Evolutionary conservation across 2,888 invertebrate genomes (phyloP).

Genomic region (Xiphydria camelus): DNA sequence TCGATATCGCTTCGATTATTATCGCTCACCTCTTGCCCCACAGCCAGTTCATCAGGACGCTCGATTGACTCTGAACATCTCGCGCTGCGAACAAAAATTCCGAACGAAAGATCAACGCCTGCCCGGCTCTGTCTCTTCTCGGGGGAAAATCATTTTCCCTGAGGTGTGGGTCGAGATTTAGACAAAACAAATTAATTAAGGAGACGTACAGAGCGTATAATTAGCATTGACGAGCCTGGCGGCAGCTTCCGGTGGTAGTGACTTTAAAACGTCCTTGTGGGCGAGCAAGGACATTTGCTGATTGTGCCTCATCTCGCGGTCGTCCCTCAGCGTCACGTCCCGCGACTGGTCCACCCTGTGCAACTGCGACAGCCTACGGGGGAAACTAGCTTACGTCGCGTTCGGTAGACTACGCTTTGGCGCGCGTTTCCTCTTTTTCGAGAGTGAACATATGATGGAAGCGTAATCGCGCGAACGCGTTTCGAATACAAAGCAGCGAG

Average conservation of each 20-base stretch:
- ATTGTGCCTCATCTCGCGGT: slow-evolving; percentile 72
- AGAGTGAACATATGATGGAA: too few species aligned
- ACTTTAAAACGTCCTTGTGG: slow-evolving; percentile 69
- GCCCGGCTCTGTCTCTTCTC: too few species aligned
- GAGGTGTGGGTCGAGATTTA: too few species aligned
- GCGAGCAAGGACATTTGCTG: slow-evolving; percentile 77
- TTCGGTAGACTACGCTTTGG: too few species aligned
- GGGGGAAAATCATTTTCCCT: slow-evolving; percentile 1
- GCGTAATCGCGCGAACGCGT: too few species aligned
- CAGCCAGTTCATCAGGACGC: slow-evolving; percentile 79
- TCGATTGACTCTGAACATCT: slow-evolving; percentile 78
- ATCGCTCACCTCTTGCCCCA: slow-evolving; percentile 70
- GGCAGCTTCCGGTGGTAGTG: slow-evolving; percentile 73
- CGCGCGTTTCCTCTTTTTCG: too few species aligned
- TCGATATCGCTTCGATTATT: too few species aligned
- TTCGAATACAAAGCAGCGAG: too few species aligned
- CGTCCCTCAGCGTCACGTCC: slow-evolving; percentile 75
- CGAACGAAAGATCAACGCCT: too few species aligned
- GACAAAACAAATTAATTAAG: slow-evolving; percentile 16
- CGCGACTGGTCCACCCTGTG: slow-evolving; percentile 74
- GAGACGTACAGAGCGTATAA: slow-evolving; percentile 73
- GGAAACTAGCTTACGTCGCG: slow-evolving; percentile 24
- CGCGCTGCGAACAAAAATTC: slow-evolving; percentile 67
- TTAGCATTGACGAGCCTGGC: slow-evolving; percentile 75
- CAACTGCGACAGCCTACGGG: slow-evolving; percentile 71